Conservation (phyloP, 2,797 vertebrate species). For the Acipenser transmontanus region DNA sequence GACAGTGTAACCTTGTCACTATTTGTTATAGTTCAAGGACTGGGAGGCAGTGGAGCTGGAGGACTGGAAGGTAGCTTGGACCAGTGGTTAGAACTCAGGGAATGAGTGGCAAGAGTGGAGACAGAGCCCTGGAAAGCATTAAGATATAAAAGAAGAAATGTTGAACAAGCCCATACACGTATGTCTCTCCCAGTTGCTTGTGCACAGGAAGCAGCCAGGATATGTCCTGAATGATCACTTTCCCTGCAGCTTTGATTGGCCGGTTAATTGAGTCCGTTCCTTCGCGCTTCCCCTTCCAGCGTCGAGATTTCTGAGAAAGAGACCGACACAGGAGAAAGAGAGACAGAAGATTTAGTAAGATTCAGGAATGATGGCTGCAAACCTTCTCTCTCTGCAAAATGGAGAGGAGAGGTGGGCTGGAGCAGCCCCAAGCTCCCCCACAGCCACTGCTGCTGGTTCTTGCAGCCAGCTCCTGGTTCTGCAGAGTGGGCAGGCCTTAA, state of each 20-base stretch:
- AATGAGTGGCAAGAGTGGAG: not conserved
- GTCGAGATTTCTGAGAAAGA: constrained; percentile 79
- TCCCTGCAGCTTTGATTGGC: constrained; percentile 88
- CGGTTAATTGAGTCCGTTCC: constrained; percentile 71
- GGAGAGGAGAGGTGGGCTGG: too few species aligned
- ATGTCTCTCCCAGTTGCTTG: constrained; percentile 83
- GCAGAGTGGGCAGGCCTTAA: too few species aligned
- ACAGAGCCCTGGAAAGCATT: not conserved
- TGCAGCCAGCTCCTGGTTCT: too few species aligned
- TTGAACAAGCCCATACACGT: constrained; percentile 68
- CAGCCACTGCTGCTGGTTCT: too few species aligned
- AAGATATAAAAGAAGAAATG: not conserved
- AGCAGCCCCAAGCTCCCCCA: too few species aligned
- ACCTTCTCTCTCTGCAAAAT: too few species aligned
- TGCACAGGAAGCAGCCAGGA: constrained; percentile 89
- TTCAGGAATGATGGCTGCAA: too few species aligned
- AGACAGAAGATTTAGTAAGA: not conserved
- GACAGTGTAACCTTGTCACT: too few species aligned
- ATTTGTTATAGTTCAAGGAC: too few species aligned
- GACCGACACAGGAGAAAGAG: not conserved
- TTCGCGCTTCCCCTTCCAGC: constrained; percentile 90
- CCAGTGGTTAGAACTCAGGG: not conserved
- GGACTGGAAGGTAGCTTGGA: not conserved
- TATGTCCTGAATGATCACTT: constrained; percentile 93
- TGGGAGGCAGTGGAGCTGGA: not conserved